Evolutionary conservation across 2,888 invertebrate genomes (phyloP).

Genomic region (Troides oblongomaculatus): DNA sequence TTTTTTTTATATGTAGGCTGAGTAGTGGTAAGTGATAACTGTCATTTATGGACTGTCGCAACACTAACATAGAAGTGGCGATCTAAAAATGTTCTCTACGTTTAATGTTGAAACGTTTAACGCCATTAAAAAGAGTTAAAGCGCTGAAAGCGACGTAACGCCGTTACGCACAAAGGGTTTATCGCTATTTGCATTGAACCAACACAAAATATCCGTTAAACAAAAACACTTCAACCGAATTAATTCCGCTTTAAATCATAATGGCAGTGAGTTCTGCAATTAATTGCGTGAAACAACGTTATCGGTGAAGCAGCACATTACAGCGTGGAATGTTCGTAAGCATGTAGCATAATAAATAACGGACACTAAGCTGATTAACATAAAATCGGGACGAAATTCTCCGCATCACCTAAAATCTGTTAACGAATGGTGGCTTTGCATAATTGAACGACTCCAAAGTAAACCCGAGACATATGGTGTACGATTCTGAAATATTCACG

Average conservation of each 20-base stretch:
- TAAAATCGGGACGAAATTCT: slow-evolving; percentile 70
- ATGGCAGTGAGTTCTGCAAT: slow-evolving; percentile 66
- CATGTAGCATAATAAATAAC: slow-evolving; percentile 71
- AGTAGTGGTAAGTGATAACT: no score
- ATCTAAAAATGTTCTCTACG: neutral
- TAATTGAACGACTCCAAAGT: slow-evolving; percentile 69
- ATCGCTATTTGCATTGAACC: slow-evolving; percentile 55
- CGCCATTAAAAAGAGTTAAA: slow-evolving; percentile 22
- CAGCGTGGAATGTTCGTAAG: slow-evolving; percentile 62
- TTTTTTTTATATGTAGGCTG: no score
- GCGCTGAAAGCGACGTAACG: slow-evolving; percentile 26
- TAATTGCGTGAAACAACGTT: slow-evolving; percentile 70
- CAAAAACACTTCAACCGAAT: slow-evolving; percentile 57
- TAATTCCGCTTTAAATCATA: slow-evolving; percentile 67
- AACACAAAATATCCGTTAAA: slow-evolving; percentile 66
- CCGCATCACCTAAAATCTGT: slow-evolving; percentile 75
- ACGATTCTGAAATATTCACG: slow-evolving; percentile 40
- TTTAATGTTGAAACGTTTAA: slow-evolving; percentile 21
- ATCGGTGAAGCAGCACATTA: slow-evolving; percentile 59
- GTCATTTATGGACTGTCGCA: no score
- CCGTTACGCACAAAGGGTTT: slow-evolving; percentile 34
- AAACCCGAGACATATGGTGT: slow-evolving; percentile 61
- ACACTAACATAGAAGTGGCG: no score
- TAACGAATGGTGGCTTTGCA: slow-evolving; percentile 78
- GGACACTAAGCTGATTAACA: slow-evolving; percentile 75